These are phyloP conservation scores for Carassius auratus DNA, from an alignment of 2,113 vertebrate species.

Conservation along the genomic window DNA sequence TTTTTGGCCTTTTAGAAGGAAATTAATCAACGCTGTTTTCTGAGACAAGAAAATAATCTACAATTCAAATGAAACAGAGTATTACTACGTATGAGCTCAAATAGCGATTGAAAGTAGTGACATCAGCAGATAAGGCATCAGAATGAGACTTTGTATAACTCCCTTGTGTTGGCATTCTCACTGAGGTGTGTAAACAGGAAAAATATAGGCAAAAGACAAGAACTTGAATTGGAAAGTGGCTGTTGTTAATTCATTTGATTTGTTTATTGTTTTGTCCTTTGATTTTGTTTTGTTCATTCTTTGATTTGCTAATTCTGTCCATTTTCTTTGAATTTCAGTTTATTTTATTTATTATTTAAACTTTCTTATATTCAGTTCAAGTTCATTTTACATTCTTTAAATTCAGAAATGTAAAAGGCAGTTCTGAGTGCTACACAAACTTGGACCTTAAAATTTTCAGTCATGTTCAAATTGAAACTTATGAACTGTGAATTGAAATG, in stretches of 20 bases:
- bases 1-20: constrained; percentile 29
- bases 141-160: neutral
- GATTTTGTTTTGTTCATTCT: neutral
- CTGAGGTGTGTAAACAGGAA: neutral
- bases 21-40: neutral
- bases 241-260: neutral
- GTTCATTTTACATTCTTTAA: neutral
- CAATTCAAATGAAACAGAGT: neutral
- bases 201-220: neutral
- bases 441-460: neutral
- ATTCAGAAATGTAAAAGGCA: neutral
- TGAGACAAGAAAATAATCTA: neutral
- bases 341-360: too few species aligned
- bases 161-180: neutral
- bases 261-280: neutral
- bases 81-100: constrained; percentile 3
- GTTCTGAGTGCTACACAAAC: too few species aligned
- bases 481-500: neutral
- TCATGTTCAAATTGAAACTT: neutral
- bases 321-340: neutral
- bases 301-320: neutral
- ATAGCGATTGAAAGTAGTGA: neutral
- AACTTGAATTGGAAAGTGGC: neutral
- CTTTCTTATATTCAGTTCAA: neutral
- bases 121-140: neutral